Base-by-base conservation (phyloP, 2,113 vertebrate genomes). In the Melierax canorus region DNA sequence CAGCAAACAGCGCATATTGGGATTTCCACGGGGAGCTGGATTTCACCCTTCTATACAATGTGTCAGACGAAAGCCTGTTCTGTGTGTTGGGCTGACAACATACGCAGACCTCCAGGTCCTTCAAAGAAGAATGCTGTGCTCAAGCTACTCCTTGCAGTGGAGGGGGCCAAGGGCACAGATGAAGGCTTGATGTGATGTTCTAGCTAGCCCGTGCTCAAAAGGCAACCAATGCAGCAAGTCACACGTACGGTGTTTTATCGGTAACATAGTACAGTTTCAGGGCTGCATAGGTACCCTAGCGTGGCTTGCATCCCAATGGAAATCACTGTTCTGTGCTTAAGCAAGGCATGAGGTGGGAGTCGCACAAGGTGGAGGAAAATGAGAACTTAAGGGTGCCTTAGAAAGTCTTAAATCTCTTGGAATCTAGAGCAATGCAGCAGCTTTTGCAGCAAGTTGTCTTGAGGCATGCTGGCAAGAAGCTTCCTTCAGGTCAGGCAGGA, bases 171-270 rank as follows among this genome's bases (percentile, higher is more conserved):
- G 27, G 21, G 34, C 18, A 29, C 0, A 0, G 41, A 3, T 53
- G 38, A 46, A 58, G 34, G 4, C 10, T 27, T 6, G 5, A 5
- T 73, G 73, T 15, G 30, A 20, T 45, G 21, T 56, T 55, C 23
- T 32, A 43, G 24, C 15, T 68, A 64, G 12, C 9, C 13, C n/a
- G 12, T 43, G 46, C 53, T 55, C 46, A 22, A 38, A 77, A 77
- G 51, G 45, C 45, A 48, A 19, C 26, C 30, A 43, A 34, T 11
- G 64, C 36, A 22, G n/a, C 38, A 12, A 41, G 11, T 45, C 36
- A 45, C 4, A 1, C 0, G 1, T 26, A 8, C 0, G 0, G n/a
- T 48, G 26, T 5, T 69, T 22, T 32, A 11, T 46, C 38, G 4
- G 63, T 27, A 39, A 45, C 30, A 4, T 2, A 7, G 34, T 11